These are phyloP conservation scores for Aporrectodea caliginosa DNA, from an alignment of 1,140 invertebrate species.

Conservation along the genomic window DNA sequence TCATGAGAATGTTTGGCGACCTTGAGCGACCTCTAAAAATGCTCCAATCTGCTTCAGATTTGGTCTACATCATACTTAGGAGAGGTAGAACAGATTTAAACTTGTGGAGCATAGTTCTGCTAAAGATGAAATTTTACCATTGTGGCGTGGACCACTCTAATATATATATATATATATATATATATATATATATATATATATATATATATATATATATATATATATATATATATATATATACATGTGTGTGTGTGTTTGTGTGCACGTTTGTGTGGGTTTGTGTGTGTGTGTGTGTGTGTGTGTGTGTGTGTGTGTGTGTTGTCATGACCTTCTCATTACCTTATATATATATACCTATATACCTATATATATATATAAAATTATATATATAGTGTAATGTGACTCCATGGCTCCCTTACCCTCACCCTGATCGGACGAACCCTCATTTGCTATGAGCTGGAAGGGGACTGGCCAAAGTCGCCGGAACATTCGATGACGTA, in stretches of 20 bases:
- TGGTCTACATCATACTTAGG: not conserved
- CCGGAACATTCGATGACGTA: no score
- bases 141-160: not conserved
- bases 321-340: no score
- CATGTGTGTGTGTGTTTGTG: not conserved
- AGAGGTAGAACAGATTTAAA: not conserved
- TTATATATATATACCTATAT: no score
- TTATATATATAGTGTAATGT: not conserved
- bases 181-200: constrained; percentile 7
- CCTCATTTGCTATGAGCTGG: not conserved
- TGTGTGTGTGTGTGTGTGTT: not conserved
- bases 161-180: constrained; percentile 3
- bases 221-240: not conserved
- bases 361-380: no score
- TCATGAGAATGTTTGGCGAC: no score
- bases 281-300: constrained; percentile 20
- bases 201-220: not conserved
- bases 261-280: constrained; percentile 11
- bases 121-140: no score
- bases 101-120: not conserved
- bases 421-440: not conserved
- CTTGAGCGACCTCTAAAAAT: not conserved
- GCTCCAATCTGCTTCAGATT: not conserved
- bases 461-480: not conserved
- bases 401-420: not conserved